Percentiles rank a stretch among this genome's conserved stretches.
These are phyloP conservation scores for Monoplex corrugatus DNA, from an alignment of 2,888 invertebrate genomes.

Conservation along the genomic window DNA sequence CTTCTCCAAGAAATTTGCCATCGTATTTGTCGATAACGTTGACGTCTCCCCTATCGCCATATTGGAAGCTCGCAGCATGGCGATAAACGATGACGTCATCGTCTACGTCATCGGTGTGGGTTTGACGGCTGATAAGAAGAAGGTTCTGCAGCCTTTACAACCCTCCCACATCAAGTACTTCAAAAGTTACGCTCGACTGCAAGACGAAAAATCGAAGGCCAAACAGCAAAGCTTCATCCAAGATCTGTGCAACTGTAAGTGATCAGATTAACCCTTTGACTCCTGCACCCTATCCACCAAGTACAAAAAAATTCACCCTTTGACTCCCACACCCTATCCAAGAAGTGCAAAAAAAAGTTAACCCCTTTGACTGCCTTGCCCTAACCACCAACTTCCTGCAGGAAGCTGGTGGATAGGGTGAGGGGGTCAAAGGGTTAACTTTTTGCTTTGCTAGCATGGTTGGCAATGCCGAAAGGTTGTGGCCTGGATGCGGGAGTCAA, in stretches of 20 bases:
- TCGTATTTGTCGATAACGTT: conserved; percentile 1
- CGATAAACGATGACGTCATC: neutral
- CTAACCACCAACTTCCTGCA: too few relatives aligned
- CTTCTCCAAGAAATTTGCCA: neutral
- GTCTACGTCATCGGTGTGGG: neutral
- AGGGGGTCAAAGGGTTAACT: too few relatives aligned
- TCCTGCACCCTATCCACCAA: too few relatives aligned
- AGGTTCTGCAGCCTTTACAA: neutral
- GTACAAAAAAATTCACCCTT: too few relatives aligned
- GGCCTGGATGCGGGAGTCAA: too few relatives aligned
- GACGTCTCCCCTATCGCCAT: neutral
- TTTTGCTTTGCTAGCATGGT: too few relatives aligned
- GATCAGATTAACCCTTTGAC: too few relatives aligned
- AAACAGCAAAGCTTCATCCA: neutral
- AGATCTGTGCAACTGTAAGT: neutral
- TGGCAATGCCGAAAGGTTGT: too few relatives aligned
- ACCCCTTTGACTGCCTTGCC: too few relatives aligned
- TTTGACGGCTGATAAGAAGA: neutral
- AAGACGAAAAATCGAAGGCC: neutral
- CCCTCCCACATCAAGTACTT: neutral
- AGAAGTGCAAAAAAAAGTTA: too few relatives aligned
- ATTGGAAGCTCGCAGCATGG: neutral
- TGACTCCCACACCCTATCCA: too few relatives aligned
- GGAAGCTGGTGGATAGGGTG: too few relatives aligned
- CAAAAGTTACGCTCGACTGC: neutral